Evolutionary conservation across 2,113 vertebrate species (phyloP).

Genomic region (Phalacrocorax carbo): DNA sequence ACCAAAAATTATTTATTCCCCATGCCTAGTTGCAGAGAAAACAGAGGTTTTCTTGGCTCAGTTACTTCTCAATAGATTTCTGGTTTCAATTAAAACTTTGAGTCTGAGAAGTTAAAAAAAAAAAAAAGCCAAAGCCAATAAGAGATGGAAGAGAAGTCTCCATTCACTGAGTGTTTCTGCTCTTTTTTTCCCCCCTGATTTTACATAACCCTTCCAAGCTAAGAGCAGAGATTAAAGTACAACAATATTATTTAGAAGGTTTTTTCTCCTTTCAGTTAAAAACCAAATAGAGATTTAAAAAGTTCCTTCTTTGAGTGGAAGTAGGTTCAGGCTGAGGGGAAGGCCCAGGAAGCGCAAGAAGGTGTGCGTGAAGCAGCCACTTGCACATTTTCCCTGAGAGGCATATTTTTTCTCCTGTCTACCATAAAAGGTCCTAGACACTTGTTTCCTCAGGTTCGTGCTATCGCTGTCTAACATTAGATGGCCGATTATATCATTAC

Average conservation of each 20-base stretch:
- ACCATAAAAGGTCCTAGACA: background rate
- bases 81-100: too few species aligned
- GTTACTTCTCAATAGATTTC: too few species aligned
- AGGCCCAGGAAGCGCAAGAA: background rate
- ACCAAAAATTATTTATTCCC: too few species aligned
- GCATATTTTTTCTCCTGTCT: background rate
- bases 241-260: background rate
- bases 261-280: background rate
- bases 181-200: background rate
- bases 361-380: background rate
- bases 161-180: too few species aligned
- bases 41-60: too few species aligned
- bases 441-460: background rate
- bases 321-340: background rate
- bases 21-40: too few species aligned
- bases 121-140: too few species aligned
- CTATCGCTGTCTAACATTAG: background rate
- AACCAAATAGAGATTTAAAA: background rate
- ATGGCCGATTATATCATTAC: background rate
- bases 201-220: background rate
- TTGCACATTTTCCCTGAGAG: background rate
- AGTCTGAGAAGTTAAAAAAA: too few species aligned
- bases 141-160: too few species aligned
- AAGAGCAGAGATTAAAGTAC: conserved; percentile 3
- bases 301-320: background rate